Conservation (phyloP, 1,140 invertebrate genomes). For the Steinernema khuongi region DNA sequence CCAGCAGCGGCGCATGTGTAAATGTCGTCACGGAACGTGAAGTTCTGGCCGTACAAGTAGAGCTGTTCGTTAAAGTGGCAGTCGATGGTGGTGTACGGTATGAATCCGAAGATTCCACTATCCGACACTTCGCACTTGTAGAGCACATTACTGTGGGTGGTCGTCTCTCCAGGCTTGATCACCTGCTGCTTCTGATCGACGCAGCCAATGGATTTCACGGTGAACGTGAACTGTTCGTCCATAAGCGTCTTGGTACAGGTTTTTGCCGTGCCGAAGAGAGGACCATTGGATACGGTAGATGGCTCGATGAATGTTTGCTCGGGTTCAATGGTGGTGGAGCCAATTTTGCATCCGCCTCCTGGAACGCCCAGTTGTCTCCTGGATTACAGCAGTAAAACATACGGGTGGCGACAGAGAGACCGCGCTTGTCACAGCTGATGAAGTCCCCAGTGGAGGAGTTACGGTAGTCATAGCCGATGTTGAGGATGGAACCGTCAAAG, state of each 20-base stretch:
- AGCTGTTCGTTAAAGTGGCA: background rate
- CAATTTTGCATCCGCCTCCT: background rate
- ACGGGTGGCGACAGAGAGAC: background rate
- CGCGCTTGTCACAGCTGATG: background rate
- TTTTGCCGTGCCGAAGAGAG: background rate
- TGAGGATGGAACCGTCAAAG: background rate
- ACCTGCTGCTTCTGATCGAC: background rate
- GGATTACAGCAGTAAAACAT: background rate
- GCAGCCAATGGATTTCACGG: background rate
- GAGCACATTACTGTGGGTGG: background rate
- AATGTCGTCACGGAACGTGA: background rate
- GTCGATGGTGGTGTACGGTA: background rate
- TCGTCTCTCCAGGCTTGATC: background rate
- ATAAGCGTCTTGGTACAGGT: background rate
- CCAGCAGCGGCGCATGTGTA: background rate
- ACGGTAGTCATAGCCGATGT: slow-evolving; percentile 6
- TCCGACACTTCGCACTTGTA: background rate
- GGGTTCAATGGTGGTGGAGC: background rate
- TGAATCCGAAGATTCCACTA: background rate
- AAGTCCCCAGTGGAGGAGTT: background rate
- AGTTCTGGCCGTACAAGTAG: background rate
- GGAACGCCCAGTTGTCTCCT: background rate
- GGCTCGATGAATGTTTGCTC: background rate
- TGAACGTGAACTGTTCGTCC: background rate
- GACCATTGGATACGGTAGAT: background rate